A percentile compares a stretch with the other conserved stretches of the same genome.
Conservation (phyloP, 1,140 invertebrate genomes). For the Marisa cornuarietis region DNA sequence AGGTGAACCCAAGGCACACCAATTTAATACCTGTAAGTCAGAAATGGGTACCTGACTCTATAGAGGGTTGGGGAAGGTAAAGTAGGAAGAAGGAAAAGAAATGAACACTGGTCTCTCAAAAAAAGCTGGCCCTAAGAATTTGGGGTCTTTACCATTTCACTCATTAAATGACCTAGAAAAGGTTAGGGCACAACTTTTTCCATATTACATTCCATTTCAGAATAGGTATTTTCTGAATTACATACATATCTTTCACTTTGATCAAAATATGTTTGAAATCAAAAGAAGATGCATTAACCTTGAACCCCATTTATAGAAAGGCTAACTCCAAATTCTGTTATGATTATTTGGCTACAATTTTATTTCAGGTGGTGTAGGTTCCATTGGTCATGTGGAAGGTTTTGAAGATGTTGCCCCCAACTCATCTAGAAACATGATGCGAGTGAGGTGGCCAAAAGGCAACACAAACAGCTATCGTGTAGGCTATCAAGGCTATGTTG, state of each 20-base stretch:
- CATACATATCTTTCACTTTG: neutral
- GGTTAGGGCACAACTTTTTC: too few relatives aligned
- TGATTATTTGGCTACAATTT: neutral
- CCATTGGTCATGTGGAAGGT: slow-evolving; percentile 9
- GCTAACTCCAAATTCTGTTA: neutral
- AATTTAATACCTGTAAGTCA: too few relatives aligned
- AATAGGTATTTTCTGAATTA: too few relatives aligned
- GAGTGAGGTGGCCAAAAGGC: slow-evolving; percentile 21
- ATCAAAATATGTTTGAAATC: neutral
- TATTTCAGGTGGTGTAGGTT: slow-evolving; percentile 10
- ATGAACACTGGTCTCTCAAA: too few relatives aligned
- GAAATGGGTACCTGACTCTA: too few relatives aligned
- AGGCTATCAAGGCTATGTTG: slow-evolving; percentile 74
- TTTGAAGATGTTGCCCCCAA: slow-evolving; percentile 8
- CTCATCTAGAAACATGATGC: slow-evolving; percentile 13
- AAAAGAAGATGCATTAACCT: neutral
- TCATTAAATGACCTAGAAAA: too few relatives aligned
- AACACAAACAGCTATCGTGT: slow-evolving; percentile 21
- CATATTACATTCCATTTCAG: too few relatives aligned
- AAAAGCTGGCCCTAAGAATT: too few relatives aligned
- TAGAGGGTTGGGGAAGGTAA: too few relatives aligned
- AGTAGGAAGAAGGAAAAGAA: too few relatives aligned
- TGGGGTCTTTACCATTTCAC: too few relatives aligned
- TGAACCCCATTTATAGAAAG: neutral
- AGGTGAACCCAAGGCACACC: too few relatives aligned